phyloP scores from a whole-genome alignment of 2,797 vertebrate genomes.

The Danio tinwini region DNA sequence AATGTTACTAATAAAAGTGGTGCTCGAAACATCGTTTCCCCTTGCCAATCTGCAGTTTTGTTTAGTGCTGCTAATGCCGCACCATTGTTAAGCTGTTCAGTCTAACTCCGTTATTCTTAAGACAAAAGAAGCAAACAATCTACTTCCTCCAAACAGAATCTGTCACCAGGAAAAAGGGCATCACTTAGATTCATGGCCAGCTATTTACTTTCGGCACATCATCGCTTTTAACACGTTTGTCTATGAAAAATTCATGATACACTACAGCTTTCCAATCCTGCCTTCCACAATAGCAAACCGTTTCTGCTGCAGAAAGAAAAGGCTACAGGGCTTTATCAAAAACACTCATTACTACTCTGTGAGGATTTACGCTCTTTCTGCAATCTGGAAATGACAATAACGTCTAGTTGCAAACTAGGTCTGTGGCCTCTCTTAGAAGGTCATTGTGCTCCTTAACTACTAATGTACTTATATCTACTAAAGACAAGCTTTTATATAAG shows the following conservation, averaged over 20 bases:
- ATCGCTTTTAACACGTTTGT: slow-evolving; percentile 34
- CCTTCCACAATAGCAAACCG: neutral
- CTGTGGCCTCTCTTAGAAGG: neutral
- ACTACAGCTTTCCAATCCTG: slow-evolving; percentile 31
- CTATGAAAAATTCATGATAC: slow-evolving; percentile 46
- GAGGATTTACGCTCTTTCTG: neutral
- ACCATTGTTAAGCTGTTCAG: neutral
- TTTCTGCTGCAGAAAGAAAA: slow-evolving; percentile 18
- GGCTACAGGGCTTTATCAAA: slow-evolving; percentile 25
- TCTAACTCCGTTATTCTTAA: neutral
- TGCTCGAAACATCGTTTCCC: too few species aligned
- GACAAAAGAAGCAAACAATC: neutral
- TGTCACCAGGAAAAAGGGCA: neutral
- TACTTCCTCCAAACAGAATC: neutral
- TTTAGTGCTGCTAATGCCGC: neutral
- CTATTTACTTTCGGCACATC: slow-evolving; percentile 23
- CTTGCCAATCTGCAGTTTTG: neutral
- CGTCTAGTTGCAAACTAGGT: slow-evolving; percentile 15
- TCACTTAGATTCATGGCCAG: slow-evolving; percentile 9
- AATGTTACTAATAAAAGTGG: too few species aligned
- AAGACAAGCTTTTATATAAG: slow-evolving; percentile 46
- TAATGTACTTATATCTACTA: slow-evolving; percentile 29
- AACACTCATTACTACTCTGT: slow-evolving; percentile 27
- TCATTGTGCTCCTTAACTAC: slow-evolving; percentile 27
- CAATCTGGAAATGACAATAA: neutral